Percentiles rank a stretch among this genome's conserved stretches.
Evolutionary conservation across 1,140 invertebrate genomes (phyloP).

Genomic region (Portunus trituberculatus): DNA sequence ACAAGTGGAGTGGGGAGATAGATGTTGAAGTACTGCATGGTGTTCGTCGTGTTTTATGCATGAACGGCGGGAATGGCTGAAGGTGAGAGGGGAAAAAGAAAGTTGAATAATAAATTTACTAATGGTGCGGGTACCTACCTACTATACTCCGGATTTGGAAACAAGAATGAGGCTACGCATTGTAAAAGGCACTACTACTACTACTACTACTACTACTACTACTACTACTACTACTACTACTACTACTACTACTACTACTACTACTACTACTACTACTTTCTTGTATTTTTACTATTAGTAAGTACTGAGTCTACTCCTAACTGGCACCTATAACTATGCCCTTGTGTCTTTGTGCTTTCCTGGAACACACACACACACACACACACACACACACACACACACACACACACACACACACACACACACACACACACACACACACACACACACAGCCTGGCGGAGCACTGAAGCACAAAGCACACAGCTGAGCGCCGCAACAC

Average conservation of each 20-base stretch:
- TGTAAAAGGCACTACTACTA: not conserved
- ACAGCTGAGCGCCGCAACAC: too few species aligned
- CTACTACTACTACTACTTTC: not conserved
- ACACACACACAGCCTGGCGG: too few species aligned
- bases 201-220: slow-evolving; percentile 9
- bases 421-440: too few species aligned
- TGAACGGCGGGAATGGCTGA: not conserved
- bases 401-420: too few species aligned
- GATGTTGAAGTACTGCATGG: not conserved
- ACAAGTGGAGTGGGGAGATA: not conserved
- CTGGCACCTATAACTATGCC: too few species aligned
- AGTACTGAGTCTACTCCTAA: too few species aligned
- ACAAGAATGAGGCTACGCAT: not conserved
- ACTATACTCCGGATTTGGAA: not conserved
- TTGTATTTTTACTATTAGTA: too few species aligned
- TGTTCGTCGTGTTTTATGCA: not conserved
- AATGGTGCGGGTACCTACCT: not conserved
- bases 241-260: slow-evolving; percentile 23
- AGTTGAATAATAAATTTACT: slow-evolving; percentile 12
- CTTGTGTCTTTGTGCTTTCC: too few species aligned
- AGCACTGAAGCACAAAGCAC: too few species aligned
- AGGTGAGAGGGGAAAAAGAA: not conserved
- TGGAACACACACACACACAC: too few species aligned
- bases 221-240: slow-evolving; percentile 23
- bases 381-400: too few species aligned